Base-by-base conservation (phyloP, 2,888 invertebrate genomes). In the Caradrina clavipalpis region DNA sequence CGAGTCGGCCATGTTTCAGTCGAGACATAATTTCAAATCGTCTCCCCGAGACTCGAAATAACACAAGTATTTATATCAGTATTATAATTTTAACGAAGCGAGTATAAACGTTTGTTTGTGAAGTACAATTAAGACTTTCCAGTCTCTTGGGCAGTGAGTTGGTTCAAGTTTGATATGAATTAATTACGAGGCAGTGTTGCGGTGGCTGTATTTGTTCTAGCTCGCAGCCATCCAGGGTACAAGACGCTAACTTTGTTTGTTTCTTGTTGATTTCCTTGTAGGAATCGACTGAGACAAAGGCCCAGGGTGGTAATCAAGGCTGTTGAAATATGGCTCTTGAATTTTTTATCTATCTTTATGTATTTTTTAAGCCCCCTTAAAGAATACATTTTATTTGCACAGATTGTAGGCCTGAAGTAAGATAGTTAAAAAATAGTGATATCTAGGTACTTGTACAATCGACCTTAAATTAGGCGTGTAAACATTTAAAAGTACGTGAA, bases 91-190 rank as follows among this genome's bases (percentile, higher is more conserved):
- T 69, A 81, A 76, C 76, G 60, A 55, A 83, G 72, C 61, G 62
- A 80, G 70, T 81, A 84, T 80, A 69, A 84, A 85, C 79, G 86
- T 87, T 81, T 88, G 89, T 89, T 89, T 84, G 73, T 83, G 77
- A 85, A 86, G 84, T 81, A 86, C 82, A 84, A 82, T 87, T 87
- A 86, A 81, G 85, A 86, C 75, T 79, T 83, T 77, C 69, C 69
- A 77, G 72, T 81, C 85, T 76, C 80, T 57, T 77, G 81, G 73
- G 82, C 69, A 73, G 69, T 26, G 77, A 70, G 76, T 75, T 77
- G 69, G 62, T 69, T 80, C 69, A 70, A 83, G 57, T 83, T 81
- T 81, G 71, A 83, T 83, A 80, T 87, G 86, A 86, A 89, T 89
- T 89, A 89, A 89, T 89, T 88, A 89, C 81, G 78, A 77, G 78